A percentile compares a stretch with the other conserved stretches of the same genome.
phyloP scores from a whole-genome alignment of 2,113 vertebrate species.

The Hippocampus abdominalis region DNA sequence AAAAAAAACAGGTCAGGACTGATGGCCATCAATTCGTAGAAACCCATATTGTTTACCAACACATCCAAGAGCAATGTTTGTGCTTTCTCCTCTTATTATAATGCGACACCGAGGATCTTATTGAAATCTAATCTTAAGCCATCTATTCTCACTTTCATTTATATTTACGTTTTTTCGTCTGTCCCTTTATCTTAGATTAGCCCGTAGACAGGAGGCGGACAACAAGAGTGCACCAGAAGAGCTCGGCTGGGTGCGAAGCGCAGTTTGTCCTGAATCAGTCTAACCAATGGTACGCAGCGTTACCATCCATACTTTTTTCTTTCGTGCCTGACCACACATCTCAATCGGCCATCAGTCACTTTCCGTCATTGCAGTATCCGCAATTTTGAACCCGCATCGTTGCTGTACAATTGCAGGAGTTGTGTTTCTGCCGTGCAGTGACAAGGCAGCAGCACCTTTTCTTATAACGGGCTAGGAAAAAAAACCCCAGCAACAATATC shows the following conservation, averaged over 20 bases:
- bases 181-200: not conserved
- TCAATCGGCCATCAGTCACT: not conserved
- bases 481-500: no score
- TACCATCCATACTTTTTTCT: no score
- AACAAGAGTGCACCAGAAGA: not conserved
- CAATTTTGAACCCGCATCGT: no score
- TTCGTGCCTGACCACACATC: no score
- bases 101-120: not conserved
- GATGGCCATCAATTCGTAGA: no score
- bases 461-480: no score
- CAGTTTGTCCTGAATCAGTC: not conserved
- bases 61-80: not conserved
- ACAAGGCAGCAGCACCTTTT: no score
- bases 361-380: not conserved
- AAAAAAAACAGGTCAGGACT: conserved; percentile 5
- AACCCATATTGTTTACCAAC: not conserved
- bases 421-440: no score
- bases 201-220: not conserved
- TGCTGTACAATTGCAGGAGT: not conserved
- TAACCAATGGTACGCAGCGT: not conserved
- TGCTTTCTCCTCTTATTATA: not conserved
- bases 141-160: not conserved
- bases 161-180: not conserved
- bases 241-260: not conserved
- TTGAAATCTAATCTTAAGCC: not conserved